Conservation (phyloP, 2,797 vertebrate genomes). For the Labroides dimidiatus region DNA sequence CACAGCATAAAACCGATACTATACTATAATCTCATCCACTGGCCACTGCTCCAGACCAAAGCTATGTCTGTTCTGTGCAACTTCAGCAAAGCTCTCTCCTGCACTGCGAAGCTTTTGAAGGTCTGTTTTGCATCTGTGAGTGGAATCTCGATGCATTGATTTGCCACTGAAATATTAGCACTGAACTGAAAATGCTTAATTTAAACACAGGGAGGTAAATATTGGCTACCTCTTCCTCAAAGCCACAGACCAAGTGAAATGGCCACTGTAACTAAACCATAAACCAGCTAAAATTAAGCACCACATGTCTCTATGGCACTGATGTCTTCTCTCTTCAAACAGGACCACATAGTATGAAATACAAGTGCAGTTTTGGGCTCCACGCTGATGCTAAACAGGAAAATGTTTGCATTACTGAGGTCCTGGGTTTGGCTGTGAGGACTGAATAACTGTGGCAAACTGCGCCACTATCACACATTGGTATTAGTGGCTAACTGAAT, state of each 20-base stretch:
- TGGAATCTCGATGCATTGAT: conserved; percentile 16
- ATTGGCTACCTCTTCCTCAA: conserved; percentile 37
- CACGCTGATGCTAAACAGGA: conserved; percentile 45
- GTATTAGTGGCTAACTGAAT: conserved; percentile 23
- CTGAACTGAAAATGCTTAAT: conserved; percentile 18
- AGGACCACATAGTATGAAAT: conserved; percentile 34
- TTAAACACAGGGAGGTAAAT: conserved; percentile 34
- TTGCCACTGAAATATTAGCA: conserved; percentile 41
- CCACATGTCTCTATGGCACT: conserved; percentile 35
- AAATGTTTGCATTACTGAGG: conserved; percentile 69
- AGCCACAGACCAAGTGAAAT: conserved; percentile 49
- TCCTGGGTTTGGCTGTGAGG: conserved; percentile 60
- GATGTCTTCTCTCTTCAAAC: conserved; percentile 43
- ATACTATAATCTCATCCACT: conserved; percentile 77
- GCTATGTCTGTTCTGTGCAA: conserved; percentile 72
- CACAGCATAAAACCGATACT: conserved; percentile 75
- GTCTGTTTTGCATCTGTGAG: conserved; percentile 8
- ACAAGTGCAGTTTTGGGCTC: conserved; percentile 35
- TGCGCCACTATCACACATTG: conserved; percentile 34
- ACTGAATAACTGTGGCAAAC: conserved; percentile 45
- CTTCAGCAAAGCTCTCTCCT: conserved; percentile 60
- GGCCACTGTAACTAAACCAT: conserved; percentile 40
- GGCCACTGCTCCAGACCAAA: conserved; percentile 68
- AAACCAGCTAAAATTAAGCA: conserved; percentile 50
- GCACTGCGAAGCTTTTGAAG: conserved; percentile 14